Conservation (phyloP, 2,888 invertebrate genomes). For the Melinaea menophilus region DNA sequence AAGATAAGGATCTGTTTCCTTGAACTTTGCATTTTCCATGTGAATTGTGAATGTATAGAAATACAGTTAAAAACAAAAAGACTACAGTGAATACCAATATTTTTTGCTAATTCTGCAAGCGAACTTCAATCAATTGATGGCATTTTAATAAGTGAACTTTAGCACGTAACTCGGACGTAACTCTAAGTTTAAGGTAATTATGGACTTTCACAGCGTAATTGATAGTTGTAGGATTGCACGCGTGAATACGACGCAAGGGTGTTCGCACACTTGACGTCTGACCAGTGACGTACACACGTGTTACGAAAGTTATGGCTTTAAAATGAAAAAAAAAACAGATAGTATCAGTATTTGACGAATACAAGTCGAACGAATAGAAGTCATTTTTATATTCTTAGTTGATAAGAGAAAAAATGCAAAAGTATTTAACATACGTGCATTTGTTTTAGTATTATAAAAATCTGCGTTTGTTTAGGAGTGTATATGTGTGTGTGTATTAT, state of each 20-base stretch:
- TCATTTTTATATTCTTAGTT: too few relatives aligned
- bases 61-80: too few relatives aligned
- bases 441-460: not conserved
- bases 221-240: constrained; percentile 18
- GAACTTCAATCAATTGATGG: constrained; percentile 2
- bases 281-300: constrained; percentile 4
- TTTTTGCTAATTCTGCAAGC: not conserved
- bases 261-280: constrained; percentile 15
- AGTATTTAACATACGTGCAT: too few relatives aligned
- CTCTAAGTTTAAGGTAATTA: constrained; percentile 16
- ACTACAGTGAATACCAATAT: not conserved
- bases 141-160: constrained; percentile 4
- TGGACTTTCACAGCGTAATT: constrained; percentile 21
- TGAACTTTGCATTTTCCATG: not conserved
- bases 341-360: too few relatives aligned
- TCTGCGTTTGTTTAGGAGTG: not conserved
- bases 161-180: not conserved
- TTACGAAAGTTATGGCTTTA: not conserved
- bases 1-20: not conserved
- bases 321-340: too few relatives aligned
- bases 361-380: too few relatives aligned
- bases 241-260: constrained; percentile 16
- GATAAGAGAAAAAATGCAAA: too few relatives aligned
- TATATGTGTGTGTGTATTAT: not conserved
- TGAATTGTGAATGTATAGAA: too few relatives aligned